Percentiles rank a stretch among this genome's conserved stretches.
phyloP scores from a whole-genome alignment of 2,113 vertebrate genomes.

The Pygoscelis antarcticus region DNA sequence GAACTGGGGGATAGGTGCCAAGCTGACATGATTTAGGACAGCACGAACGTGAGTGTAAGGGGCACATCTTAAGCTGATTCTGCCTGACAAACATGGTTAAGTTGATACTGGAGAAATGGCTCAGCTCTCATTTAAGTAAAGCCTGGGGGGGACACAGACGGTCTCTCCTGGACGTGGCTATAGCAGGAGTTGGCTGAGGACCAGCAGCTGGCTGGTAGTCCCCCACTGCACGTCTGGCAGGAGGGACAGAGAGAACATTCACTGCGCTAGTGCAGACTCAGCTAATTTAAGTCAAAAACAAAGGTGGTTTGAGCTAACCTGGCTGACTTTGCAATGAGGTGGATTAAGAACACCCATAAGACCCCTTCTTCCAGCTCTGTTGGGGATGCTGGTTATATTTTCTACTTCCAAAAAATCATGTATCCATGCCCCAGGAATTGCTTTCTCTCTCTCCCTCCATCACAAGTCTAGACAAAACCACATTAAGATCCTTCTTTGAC shows the following conservation, averaged over 20 bases:
- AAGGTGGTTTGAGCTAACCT: constrained; percentile 52
- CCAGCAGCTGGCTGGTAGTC: constrained; percentile 42
- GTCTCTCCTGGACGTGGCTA: neutral
- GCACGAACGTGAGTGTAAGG: neutral
- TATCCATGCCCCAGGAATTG: neutral
- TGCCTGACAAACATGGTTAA: neutral
- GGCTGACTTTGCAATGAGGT: neutral
- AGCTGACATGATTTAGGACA: neutral
- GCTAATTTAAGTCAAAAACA: constrained; percentile 11
- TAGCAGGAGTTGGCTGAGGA: neutral
- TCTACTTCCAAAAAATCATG: neutral
- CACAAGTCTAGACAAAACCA: constrained; percentile 7
- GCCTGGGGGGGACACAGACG: neutral
- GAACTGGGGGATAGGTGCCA: neutral
- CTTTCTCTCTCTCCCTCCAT: neutral
- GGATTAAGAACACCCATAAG: neutral
- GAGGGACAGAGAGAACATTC: constrained; percentile 47
- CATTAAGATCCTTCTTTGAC: neutral
- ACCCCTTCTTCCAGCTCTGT: neutral
- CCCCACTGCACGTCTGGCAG: constrained; percentile 17
- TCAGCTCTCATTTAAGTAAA: neutral
- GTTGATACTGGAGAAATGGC: neutral
- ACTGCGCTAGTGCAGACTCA: constrained; percentile 5
- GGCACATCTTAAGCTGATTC: neutral
- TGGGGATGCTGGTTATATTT: neutral